Evolutionary conservation across 2,888 invertebrate species (phyloP).

Genomic region (Drosophila recens): DNA sequence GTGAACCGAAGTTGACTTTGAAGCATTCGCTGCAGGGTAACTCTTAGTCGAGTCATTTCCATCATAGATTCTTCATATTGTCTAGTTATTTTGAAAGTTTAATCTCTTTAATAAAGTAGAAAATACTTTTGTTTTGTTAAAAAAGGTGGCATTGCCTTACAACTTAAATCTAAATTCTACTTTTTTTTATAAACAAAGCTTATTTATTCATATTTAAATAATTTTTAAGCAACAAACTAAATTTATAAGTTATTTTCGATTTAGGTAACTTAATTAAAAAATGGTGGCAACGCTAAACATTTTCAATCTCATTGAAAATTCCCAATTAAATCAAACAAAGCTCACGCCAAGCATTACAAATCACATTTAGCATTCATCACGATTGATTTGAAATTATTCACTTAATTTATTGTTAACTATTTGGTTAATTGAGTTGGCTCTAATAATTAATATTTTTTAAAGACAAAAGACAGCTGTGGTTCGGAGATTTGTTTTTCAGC

Average conservation of each 20-base stretch:
- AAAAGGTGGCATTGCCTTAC: too few species aligned
- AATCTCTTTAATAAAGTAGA: too few species aligned
- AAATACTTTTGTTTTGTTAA: too few species aligned
- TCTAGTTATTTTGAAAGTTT: neutral
- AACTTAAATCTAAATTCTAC: too few species aligned
- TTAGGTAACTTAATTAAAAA: neutral
- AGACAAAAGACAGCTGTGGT: neutral
- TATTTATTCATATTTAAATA: too few species aligned
- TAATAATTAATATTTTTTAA: constrained; percentile 37
- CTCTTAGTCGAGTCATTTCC: neutral
- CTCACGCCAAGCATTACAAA: constrained; percentile 15
- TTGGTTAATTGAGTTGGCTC: constrained; percentile 36
- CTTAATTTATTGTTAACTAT: constrained; percentile 27
- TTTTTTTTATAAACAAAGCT: neutral
- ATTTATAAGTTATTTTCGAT: neutral
- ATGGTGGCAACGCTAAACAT: neutral
- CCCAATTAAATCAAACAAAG: constrained; percentile 11
- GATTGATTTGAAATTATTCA: constrained; percentile 11
- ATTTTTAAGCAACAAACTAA: neutral
- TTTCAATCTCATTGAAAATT: neutral
- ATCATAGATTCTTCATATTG: neutral
- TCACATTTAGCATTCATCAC: constrained; percentile 24
- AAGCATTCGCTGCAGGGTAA: neutral
- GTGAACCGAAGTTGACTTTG: neutral
- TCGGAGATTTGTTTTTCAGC: neutral